A percentile compares a stretch with the other conserved stretches of the same genome.
Conservation (phyloP, 2,797 vertebrate species). For the Pagetopsis macropterus region DNA sequence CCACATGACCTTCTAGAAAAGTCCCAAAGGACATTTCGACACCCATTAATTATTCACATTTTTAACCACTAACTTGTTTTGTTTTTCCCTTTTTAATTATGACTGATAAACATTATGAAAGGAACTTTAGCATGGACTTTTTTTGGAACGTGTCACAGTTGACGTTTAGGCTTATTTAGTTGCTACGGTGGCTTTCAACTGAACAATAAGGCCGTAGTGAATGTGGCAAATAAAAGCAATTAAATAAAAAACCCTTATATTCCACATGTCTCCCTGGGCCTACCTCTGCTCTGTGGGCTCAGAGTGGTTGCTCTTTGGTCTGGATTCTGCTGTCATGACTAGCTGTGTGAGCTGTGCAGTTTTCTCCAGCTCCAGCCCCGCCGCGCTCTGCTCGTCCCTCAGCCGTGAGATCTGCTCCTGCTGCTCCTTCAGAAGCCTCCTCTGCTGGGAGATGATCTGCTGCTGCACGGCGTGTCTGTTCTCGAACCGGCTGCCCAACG, state of each 20-base stretch:
- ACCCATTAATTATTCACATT: not conserved
- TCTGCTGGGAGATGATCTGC: slow-evolving; percentile 88
- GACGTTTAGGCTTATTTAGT: no score
- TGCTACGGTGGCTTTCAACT: not conserved
- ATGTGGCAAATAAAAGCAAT: not conserved
- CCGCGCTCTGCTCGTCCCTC: slow-evolving; percentile 82
- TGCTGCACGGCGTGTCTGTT: slow-evolving; percentile 84
- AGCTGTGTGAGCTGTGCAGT: slow-evolving; percentile 19
- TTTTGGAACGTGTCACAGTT: no score
- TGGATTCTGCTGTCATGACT: slow-evolving; percentile 1
- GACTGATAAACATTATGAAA: not conserved
- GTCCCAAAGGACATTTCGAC: no score
- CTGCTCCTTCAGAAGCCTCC: slow-evolving; percentile 88
- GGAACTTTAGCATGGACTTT: no score
- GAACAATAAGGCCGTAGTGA: not conserved
- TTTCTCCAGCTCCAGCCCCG: slow-evolving; percentile 67
- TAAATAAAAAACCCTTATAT: not conserved
- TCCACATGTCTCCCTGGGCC: not conserved
- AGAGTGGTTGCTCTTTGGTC: slow-evolving; percentile 19
- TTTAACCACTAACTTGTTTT: not conserved
- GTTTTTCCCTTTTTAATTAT: not conserved
- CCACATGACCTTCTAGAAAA: not conserved
- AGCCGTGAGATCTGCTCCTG: slow-evolving; percentile 86
- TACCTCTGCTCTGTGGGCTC: slow-evolving; percentile 59
- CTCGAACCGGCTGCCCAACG: slow-evolving; percentile 73